Evolutionary conservation across 2,888 invertebrate species (phyloP).

Genomic region (Lissocephala sabroskyi): DNA sequence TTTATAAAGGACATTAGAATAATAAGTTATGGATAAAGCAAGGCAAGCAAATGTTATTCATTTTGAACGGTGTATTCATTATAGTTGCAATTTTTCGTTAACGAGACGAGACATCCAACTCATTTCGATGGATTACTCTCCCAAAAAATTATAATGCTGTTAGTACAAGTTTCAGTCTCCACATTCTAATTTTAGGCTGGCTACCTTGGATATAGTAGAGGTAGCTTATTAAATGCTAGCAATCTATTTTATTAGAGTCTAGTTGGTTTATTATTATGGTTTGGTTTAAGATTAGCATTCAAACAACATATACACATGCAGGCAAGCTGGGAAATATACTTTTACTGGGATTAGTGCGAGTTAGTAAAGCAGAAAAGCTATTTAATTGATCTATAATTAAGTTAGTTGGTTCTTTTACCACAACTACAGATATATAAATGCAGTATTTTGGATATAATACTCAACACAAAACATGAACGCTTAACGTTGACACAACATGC

Average conservation of each 20-base stretch:
- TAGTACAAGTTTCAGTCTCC: conserved; percentile 34
- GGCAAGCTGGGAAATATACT: conserved; percentile 22
- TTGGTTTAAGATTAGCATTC: conserved; percentile 21
- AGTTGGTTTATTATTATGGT: conserved; percentile 17
- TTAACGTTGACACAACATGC: conserved; percentile 35
- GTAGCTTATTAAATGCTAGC: conserved; percentile 28
- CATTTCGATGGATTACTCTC: conserved; percentile 5
- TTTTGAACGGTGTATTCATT: too few relatives aligned
- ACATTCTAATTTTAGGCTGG: conserved; percentile 7
- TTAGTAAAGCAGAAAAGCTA: conserved; percentile 13
- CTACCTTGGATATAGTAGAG: conserved; percentile 10
- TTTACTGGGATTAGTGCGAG: conserved; percentile 34
- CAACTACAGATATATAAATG: conserved; percentile 31
- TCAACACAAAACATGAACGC: conserved; percentile 21
- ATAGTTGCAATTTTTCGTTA: not conserved
- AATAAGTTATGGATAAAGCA: conserved; percentile 10
- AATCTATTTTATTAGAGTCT: conserved; percentile 26
- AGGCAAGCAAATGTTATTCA: conserved; percentile 33
- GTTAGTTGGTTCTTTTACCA: conserved; percentile 7
- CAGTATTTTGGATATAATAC: conserved; percentile 35
- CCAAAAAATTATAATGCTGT: conserved; percentile 46
- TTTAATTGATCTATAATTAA: too few relatives aligned
- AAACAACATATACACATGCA: conserved; percentile 64
- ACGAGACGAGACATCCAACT: too few relatives aligned
- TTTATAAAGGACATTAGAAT: conserved; percentile 8